These are phyloP conservation scores for Etheostoma nigrum DNA, from an alignment of 2,797 vertebrate genomes.

Conservation along the genomic window DNA sequence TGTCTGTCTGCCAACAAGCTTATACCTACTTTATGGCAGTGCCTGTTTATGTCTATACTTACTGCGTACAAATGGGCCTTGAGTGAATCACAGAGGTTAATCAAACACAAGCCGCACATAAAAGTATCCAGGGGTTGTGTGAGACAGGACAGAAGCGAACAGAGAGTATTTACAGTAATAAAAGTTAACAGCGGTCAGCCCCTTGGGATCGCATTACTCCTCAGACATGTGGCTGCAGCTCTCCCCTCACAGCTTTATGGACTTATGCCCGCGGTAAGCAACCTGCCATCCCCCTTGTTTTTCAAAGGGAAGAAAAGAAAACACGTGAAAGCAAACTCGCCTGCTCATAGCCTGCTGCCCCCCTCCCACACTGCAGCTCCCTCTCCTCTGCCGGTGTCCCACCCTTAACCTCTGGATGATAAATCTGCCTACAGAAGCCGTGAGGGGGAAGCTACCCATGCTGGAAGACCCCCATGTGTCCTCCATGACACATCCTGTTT, in stretches of 20 bases:
- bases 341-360: constrained; percentile 46
- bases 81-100: constrained; percentile 77
- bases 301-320: constrained; percentile 82
- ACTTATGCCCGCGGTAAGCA: constrained; percentile 72
- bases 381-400: constrained; percentile 64
- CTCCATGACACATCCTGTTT: constrained; percentile 83
- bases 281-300: constrained; percentile 80
- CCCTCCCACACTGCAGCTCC: constrained; percentile 28
- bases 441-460: constrained; percentile 71
- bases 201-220: constrained; percentile 82
- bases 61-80: constrained; percentile 71
- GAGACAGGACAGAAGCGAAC: constrained; percentile 76
- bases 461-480: constrained; percentile 77
- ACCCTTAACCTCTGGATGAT: constrained; percentile 84
- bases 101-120: constrained; percentile 78
- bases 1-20: constrained; percentile 47
- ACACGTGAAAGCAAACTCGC: constrained; percentile 82
- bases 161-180: constrained; percentile 83
- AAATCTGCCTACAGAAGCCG: constrained; percentile 84
- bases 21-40: constrained; percentile 54
- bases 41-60: constrained; percentile 62
- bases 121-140: constrained; percentile 71
- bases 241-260: constrained; percentile 79
- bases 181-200: constrained; percentile 84
- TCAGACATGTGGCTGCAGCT: constrained; percentile 81